A percentile compares a stretch with the other conserved stretches of the same genome.
Conservation (phyloP, 2,888 invertebrate genomes). For the Trisateles emortualis region DNA sequence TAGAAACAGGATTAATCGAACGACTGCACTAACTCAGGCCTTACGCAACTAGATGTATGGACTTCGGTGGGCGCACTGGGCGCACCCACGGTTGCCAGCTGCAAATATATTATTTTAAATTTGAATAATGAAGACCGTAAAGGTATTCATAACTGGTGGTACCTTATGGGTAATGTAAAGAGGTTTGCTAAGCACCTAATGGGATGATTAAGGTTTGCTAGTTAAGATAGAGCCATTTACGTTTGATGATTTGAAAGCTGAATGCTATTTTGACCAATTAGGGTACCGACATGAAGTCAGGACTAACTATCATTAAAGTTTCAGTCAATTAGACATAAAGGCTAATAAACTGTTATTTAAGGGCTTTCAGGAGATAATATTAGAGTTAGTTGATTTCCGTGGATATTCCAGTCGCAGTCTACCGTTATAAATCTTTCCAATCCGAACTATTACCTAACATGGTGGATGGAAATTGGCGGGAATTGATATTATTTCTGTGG, state of each 20-base stretch:
- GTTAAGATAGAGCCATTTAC: not conserved
- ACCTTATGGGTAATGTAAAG: conserved; percentile 38
- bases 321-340: too few relatives aligned
- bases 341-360: too few relatives aligned
- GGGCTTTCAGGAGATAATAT: too few relatives aligned
- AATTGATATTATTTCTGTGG: conserved; percentile 50
- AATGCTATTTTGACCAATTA: too few relatives aligned
- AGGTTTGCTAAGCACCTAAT: not conserved
- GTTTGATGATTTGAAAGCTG: not conserved
- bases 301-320: too few relatives aligned
- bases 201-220: not conserved
- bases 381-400: too few relatives aligned
- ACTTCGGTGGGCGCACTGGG: conserved; percentile 55
- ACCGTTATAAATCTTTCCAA: conserved; percentile 9
- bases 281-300: too few relatives aligned
- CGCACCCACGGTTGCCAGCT: conserved; percentile 57
- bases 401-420: too few relatives aligned
- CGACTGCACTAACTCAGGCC: conserved; percentile 38
- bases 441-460: conserved; percentile 4
- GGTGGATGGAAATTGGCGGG: conserved; percentile 51
- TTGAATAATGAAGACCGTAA: conserved; percentile 45
- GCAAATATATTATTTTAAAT: conserved; percentile 51
- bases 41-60: conserved; percentile 45
- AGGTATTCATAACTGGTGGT: conserved; percentile 40
- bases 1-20: conserved; percentile 46